Conservation (phyloP, 2,113 vertebrate genomes). For the Mugil cephalus region DNA sequence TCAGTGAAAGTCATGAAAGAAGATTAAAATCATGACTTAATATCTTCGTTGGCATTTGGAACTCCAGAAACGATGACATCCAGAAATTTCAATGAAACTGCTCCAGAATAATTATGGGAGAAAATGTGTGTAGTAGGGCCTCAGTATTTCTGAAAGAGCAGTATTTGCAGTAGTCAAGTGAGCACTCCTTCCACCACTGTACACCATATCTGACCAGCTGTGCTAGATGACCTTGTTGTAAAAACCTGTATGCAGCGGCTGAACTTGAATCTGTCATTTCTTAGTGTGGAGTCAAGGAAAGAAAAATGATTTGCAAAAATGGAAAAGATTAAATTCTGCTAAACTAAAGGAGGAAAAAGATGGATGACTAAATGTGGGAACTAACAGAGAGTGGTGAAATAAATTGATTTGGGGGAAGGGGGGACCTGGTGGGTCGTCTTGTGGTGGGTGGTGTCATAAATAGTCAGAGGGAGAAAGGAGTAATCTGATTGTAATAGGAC, state of each 20-base stretch:
- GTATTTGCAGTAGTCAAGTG: background rate
- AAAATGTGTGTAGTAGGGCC: too few relatives aligned
- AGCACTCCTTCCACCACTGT: background rate
- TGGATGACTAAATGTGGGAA: constrained; percentile 57
- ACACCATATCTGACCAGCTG: background rate
- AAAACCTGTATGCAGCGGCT: background rate
- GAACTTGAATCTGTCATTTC: constrained; percentile 32
- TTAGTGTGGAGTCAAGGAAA: constrained; percentile 18
- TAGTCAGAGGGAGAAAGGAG: constrained; percentile 42
- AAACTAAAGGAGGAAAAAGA: constrained; percentile 52
- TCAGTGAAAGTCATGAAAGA: too few relatives aligned
- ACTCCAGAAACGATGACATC: too few relatives aligned
- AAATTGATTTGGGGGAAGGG: constrained; percentile 30
- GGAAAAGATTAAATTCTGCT: constrained; percentile 60
- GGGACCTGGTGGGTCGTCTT: constrained; percentile 21
- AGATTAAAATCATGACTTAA: too few relatives aligned
- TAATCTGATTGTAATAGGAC: constrained; percentile 72
- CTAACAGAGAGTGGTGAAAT: constrained; percentile 57
- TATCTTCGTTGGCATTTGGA: too few relatives aligned
- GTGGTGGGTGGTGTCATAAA: constrained; percentile 48
- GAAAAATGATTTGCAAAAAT: constrained; percentile 50
- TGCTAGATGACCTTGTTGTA: constrained; percentile 6
- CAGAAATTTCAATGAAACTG: too few relatives aligned
- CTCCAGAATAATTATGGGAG: too few relatives aligned
- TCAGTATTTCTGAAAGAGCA: background rate